These are phyloP conservation scores for Conistra vaccinii DNA, from an alignment of 2,888 invertebrate species.

Conservation along the genomic window DNA sequence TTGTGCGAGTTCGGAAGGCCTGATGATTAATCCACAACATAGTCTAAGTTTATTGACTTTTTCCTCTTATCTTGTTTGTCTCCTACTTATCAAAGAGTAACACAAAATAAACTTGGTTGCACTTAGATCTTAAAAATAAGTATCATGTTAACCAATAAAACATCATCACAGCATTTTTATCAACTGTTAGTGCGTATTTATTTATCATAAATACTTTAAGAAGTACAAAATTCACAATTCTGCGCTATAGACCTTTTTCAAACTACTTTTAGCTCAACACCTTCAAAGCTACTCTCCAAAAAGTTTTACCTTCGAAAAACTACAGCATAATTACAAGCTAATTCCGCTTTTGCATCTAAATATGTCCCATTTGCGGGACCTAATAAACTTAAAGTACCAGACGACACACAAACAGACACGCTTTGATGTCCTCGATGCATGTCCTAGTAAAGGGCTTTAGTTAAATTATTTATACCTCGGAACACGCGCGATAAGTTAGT, in stretches of 20 bases:
- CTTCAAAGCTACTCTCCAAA: not conserved
- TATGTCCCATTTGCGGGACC: constrained; percentile 37
- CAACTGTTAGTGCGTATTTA: not conserved
- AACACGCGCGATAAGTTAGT: constrained; percentile 42
- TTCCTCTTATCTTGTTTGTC: not conserved
- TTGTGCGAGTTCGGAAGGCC: not conserved
- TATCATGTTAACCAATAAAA: not conserved
- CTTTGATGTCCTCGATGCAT: constrained; percentile 64
- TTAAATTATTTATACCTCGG: constrained; percentile 57
- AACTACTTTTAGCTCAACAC: not conserved
- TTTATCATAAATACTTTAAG: not conserved
- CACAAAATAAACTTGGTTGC: not conserved
- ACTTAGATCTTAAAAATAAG: not conserved
- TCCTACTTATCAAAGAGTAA: not conserved
- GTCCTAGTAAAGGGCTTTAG: constrained; percentile 51
- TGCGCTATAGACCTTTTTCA: not conserved
- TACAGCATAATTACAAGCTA: constrained; percentile 10
- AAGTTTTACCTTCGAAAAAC: not conserved
- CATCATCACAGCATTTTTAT: not conserved
- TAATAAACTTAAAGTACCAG: constrained; percentile 61
- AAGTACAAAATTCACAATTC: not conserved
- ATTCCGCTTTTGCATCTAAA: constrained; percentile 34
- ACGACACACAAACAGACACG: constrained; percentile 52
- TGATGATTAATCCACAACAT: not conserved
- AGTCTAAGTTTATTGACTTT: not conserved